Conservation (phyloP, 2,888 invertebrate genomes). For the Calameuta idolon region DNA sequence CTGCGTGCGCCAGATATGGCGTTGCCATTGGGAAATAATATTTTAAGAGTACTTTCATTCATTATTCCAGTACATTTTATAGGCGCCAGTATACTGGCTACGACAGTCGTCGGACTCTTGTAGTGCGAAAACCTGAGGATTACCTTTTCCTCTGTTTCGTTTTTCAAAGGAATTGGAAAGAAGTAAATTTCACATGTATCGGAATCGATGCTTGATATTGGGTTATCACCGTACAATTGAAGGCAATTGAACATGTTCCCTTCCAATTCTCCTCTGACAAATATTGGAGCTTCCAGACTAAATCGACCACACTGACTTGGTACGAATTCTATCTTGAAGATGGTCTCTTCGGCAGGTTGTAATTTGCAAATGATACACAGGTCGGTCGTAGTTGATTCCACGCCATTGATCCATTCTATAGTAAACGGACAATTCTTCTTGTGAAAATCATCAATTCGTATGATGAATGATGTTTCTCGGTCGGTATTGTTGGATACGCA, state of each 20-base stretch:
- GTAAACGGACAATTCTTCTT: constrained; percentile 44
- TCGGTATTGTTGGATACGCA: constrained; percentile 35
- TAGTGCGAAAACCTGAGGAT: constrained; percentile 35
- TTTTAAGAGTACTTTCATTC: constrained; percentile 26
- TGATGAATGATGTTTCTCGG: constrained; percentile 41
- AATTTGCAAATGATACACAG: constrained; percentile 44
- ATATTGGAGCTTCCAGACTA: constrained; percentile 54
- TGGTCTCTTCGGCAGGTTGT: constrained; percentile 41
- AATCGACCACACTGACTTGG: constrained; percentile 48
- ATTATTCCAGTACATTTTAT: constrained; percentile 32
- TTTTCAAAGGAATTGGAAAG: constrained; percentile 53
- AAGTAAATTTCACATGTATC: constrained; percentile 53
- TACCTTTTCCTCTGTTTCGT: constrained; percentile 38
- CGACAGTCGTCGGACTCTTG: constrained; percentile 28
- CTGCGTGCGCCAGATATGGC: constrained; percentile 14
- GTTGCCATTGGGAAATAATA: constrained; percentile 35
- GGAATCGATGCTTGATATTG: constrained; percentile 46
- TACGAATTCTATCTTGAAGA: constrained; percentile 48
- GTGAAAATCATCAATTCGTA: constrained; percentile 48
- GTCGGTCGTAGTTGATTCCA: constrained; percentile 23
- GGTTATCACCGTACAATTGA: constrained; percentile 49
- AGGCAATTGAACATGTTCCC: constrained; percentile 59
- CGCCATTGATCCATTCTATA: constrained; percentile 43
- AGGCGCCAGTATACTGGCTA: constrained; percentile 27
- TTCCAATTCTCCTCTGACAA: constrained; percentile 50